Evolutionary conservation across 2,888 invertebrate genomes (phyloP).

Genomic region (Drosophila meridiana): DNA sequence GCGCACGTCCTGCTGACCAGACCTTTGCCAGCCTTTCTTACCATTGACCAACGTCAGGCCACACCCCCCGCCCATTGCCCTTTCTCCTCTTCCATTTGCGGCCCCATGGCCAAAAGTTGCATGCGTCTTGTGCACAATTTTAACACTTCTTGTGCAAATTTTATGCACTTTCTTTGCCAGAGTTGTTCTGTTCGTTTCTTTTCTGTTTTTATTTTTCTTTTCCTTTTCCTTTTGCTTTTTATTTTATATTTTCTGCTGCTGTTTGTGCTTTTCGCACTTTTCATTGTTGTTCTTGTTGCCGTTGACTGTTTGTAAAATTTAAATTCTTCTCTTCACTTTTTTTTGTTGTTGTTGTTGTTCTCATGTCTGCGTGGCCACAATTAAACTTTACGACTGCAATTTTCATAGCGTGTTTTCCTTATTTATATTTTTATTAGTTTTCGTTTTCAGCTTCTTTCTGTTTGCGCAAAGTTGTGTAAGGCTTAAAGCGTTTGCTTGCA

Average conservation of each 20-base stretch:
- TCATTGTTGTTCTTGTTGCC: slow-evolving; percentile 16
- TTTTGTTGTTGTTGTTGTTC: neutral
- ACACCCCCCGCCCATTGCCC: neutral
- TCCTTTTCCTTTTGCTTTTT: slow-evolving; percentile 3
- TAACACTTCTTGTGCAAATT: slow-evolving; percentile 79
- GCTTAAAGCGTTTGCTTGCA: slow-evolving; percentile 51
- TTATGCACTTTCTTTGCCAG: slow-evolving; percentile 62
- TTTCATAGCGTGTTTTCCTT: slow-evolving; percentile 60
- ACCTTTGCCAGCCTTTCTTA: neutral
- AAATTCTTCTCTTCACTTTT: slow-evolving; percentile 40
- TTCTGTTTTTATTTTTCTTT: slow-evolving; percentile 1
- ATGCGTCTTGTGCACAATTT: slow-evolving; percentile 69
- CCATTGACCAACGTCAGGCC: neutral
- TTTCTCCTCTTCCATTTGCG: slow-evolving; percentile 1
- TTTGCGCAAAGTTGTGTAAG: slow-evolving; percentile 34
- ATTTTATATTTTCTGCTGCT: slow-evolving; percentile 8
- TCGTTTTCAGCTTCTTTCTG: slow-evolving; percentile 7
- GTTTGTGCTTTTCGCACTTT: slow-evolving; percentile 32
- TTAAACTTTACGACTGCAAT: slow-evolving; percentile 78
- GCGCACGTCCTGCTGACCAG: slow-evolving; percentile 38
- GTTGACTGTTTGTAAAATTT: slow-evolving; percentile 56
- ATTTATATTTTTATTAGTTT: slow-evolving; percentile 39
- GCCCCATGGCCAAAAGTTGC: slow-evolving; percentile 58
- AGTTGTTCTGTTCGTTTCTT: slow-evolving; percentile 15
- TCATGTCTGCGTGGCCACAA: slow-evolving; percentile 61